Evolutionary conservation across 37 sponge, comb jelly and placozoan genomes (phyloP).

Genomic region (Geodia barretti): DNA sequence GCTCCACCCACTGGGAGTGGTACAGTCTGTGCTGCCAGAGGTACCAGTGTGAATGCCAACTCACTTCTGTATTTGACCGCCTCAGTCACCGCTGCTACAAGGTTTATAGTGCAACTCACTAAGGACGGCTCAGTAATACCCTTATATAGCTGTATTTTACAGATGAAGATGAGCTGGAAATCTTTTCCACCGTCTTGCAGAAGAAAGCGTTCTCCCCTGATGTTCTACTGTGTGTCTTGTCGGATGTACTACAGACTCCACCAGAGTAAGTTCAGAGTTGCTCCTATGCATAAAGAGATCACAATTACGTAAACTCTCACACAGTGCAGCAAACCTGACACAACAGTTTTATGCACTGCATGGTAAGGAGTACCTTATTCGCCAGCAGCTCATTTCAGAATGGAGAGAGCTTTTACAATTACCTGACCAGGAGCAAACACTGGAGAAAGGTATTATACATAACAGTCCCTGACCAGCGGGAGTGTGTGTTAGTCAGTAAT

Average conservation of each 20-base stretch:
- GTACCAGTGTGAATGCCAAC: constrained; percentile 2
- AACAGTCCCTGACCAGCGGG: too few relatives aligned
- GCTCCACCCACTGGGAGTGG: constrained; percentile 14
- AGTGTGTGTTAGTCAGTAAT: too few relatives aligned
- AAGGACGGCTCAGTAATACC: too few relatives aligned
- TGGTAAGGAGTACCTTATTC: constrained; percentile 26
- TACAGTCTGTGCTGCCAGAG: constrained; percentile 7
- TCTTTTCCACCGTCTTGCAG: neutral
- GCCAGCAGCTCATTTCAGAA: neutral
- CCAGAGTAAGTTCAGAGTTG: constrained; percentile 1
- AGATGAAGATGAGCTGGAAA: constrained; percentile 30
- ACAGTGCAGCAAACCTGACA: constrained; percentile 19
- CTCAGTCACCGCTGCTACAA: neutral
- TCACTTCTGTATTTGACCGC: neutral
- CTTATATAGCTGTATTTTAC: neutral
- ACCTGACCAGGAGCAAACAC: constrained; percentile 23
- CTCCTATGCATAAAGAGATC: too few relatives aligned
- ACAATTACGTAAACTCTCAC: neutral
- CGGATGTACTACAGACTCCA: constrained; percentile 1
- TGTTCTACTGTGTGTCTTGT: constrained; percentile 16
- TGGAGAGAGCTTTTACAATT: constrained; percentile 27
- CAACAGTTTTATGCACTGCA: constrained; percentile 32
- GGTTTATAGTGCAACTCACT: too few relatives aligned
- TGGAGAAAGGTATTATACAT: constrained; percentile 28
- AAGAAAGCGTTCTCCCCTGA: neutral